These are phyloP conservation scores for Drosophila koepferae DNA, from an alignment of 2,888 invertebrate genomes.

Conservation along the genomic window DNA sequence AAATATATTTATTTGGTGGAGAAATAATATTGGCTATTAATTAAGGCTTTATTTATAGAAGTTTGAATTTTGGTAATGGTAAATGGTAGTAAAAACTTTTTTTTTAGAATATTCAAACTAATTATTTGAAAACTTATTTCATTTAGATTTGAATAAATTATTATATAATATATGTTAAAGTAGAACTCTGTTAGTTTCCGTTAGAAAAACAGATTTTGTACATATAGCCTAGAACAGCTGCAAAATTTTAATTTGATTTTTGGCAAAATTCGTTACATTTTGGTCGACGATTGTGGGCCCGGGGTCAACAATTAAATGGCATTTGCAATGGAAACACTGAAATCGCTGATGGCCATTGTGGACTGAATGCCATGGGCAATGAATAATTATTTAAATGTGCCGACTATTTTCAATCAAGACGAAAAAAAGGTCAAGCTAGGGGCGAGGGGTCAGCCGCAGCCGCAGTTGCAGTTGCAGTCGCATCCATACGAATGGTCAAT, in stretches of 20 bases:
- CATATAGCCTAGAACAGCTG: slow-evolving; percentile 42
- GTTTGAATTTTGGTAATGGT: too few species aligned
- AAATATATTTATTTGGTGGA: too few species aligned
- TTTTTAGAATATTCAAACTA: too few species aligned
- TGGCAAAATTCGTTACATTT: slow-evolving; percentile 66
- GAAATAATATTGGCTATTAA: too few species aligned
- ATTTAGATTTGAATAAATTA: too few species aligned
- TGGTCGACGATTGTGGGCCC: slow-evolving; percentile 13
- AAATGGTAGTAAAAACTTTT: too few species aligned
- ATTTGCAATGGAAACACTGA: slow-evolving; percentile 63
- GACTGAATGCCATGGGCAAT: slow-evolving; percentile 46
- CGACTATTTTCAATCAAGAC: slow-evolving; percentile 62
- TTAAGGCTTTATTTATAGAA: too few species aligned
- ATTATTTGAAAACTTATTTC: too few species aligned
- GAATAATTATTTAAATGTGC: slow-evolving; percentile 78
- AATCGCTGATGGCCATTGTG: slow-evolving; percentile 38
- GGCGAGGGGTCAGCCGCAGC: slow-evolving; percentile 46
- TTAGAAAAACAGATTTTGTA: background rate
- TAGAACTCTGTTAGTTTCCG: background rate
- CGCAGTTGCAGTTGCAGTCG: background rate
- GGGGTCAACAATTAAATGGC: slow-evolving; percentile 79
- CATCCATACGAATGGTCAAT: slow-evolving; percentile 64
- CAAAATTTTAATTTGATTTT: slow-evolving; percentile 29
- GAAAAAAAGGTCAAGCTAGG: slow-evolving; percentile 70
- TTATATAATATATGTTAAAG: too few species aligned